Percentiles rank a stretch among this genome's conserved stretches.
Conservation (phyloP, 2,888 invertebrate species). For the Hartigia nigra region DNA sequence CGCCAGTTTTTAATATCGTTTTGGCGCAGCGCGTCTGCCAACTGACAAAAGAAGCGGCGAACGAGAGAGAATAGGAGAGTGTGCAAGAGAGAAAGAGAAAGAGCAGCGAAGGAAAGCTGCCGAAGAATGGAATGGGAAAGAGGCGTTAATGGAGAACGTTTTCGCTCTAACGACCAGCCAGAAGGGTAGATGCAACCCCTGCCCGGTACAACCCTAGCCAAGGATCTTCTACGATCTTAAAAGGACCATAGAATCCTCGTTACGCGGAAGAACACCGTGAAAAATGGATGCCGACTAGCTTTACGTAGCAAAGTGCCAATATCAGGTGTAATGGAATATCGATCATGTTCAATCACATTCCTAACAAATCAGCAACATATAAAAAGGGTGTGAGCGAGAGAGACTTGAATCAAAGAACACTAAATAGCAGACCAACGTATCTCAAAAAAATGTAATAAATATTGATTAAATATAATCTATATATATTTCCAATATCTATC, state of each 20-base stretch:
- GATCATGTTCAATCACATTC: background rate
- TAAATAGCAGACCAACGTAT: too few species aligned
- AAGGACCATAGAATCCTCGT: background rate
- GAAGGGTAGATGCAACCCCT: slow-evolving; percentile 31
- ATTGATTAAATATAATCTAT: too few species aligned
- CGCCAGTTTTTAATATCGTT: slow-evolving; percentile 61
- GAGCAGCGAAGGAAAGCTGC: background rate
- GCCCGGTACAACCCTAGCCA: background rate
- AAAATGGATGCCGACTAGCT: background rate
- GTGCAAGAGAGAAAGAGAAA: slow-evolving; percentile 7
- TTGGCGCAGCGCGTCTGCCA: slow-evolving; percentile 58
- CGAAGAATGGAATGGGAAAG: slow-evolving; percentile 23
- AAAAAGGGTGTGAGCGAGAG: background rate
- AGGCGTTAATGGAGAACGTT: slow-evolving; percentile 63
- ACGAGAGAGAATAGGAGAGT: slow-evolving; percentile 22
- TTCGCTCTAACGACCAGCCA: slow-evolving; percentile 59
- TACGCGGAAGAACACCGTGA: background rate
- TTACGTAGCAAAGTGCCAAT: background rate
- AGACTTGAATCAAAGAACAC: background rate
- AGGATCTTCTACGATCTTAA: background rate
- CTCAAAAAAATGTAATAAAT: too few species aligned
- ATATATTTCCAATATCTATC: too few species aligned
- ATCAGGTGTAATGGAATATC: background rate
- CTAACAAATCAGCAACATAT: background rate
- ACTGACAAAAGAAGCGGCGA: slow-evolving; percentile 54